Evolutionary conservation across 2,888 invertebrate genomes (phyloP).

Genomic region (Parascotia fuliginaria): DNA sequence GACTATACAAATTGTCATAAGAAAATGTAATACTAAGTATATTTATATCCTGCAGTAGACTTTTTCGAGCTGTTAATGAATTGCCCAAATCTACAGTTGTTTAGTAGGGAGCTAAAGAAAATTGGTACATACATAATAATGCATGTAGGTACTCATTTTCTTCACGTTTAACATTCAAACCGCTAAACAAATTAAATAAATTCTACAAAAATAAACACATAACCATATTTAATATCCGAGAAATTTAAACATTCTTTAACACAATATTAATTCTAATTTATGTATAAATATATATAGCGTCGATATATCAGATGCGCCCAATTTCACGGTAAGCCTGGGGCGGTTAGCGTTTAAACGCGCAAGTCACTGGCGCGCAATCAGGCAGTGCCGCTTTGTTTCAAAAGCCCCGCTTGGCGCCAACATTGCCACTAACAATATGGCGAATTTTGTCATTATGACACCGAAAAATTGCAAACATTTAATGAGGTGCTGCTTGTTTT

Average conservation of each 20-base stretch:
- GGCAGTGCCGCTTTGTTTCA: constrained; percentile 66
- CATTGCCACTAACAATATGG: constrained; percentile 34
- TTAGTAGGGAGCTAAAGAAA: too few species aligned
- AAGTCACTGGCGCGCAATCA: constrained; percentile 77
- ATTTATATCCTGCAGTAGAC: too few species aligned
- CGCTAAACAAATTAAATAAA: too few species aligned
- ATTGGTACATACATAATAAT: too few species aligned
- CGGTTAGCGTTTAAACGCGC: constrained; percentile 49
- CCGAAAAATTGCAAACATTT: constrained; percentile 6
- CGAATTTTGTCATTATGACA: constrained; percentile 29
- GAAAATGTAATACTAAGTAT: too few species aligned
- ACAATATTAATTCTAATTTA: constrained; percentile 16
- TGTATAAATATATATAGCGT: constrained; percentile 42
- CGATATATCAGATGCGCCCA: constrained; percentile 37
- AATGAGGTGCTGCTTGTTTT: constrained; percentile 5
- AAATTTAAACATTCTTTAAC: constrained; percentile 33
- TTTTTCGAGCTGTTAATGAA: too few species aligned
- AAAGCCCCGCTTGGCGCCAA: constrained; percentile 57
- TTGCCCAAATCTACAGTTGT: too few species aligned
- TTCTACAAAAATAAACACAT: too few species aligned
- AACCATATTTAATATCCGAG: neutral
- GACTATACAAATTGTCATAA: too few species aligned
- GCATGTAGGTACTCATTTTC: too few species aligned
- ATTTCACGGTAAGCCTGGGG: constrained; percentile 56
- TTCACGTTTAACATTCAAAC: neutral